Percentiles rank a stretch among this genome's conserved stretches.
phyloP scores from a whole-genome alignment of 2,113 vertebrate genomes.

The Saccopteryx bilineata region DNA sequence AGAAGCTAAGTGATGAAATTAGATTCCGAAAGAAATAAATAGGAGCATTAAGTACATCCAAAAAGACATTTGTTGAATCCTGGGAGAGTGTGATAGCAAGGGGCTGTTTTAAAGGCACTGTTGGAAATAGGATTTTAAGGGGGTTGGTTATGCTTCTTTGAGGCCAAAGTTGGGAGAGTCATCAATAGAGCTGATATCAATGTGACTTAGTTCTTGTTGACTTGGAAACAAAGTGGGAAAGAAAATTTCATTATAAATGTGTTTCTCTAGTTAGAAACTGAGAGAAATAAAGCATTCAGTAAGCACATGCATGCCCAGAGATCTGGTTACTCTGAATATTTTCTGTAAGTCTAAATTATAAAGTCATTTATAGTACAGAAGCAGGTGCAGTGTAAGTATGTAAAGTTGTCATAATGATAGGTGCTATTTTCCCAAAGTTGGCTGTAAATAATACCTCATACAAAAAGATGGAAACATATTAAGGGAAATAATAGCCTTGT shows the following conservation, averaged over 20 bases:
- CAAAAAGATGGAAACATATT: conserved; percentile 64
- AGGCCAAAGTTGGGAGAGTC: not conserved
- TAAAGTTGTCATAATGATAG: conserved; percentile 45
- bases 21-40: conserved; percentile 63
- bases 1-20: conserved; percentile 62
- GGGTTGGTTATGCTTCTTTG: not conserved
- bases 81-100: not conserved
- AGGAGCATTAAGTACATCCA: conserved; percentile 32
- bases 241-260: conserved; percentile 54
- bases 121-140: conserved; percentile 59
- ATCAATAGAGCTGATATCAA: not conserved
- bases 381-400: conserved; percentile 55
- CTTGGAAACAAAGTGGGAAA: conserved; percentile 52
- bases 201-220: not conserved
- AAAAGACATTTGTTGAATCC: conserved; percentile 54
- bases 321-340: conserved; percentile 19
- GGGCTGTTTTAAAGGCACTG: not conserved
- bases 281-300: conserved; percentile 19
- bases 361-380: conserved; percentile 42
- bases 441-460: conserved; percentile 71
- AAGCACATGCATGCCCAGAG: not conserved
- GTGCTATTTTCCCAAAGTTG: conserved; percentile 61
- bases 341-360: conserved; percentile 67
- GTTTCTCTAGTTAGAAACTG: not conserved
- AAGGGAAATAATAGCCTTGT: conserved; percentile 54